A percentile compares a stretch with the other conserved stretches of the same genome.
Evolutionary conservation across 2,797 vertebrate species (phyloP).

Genomic region (Argentina silus): DNA sequence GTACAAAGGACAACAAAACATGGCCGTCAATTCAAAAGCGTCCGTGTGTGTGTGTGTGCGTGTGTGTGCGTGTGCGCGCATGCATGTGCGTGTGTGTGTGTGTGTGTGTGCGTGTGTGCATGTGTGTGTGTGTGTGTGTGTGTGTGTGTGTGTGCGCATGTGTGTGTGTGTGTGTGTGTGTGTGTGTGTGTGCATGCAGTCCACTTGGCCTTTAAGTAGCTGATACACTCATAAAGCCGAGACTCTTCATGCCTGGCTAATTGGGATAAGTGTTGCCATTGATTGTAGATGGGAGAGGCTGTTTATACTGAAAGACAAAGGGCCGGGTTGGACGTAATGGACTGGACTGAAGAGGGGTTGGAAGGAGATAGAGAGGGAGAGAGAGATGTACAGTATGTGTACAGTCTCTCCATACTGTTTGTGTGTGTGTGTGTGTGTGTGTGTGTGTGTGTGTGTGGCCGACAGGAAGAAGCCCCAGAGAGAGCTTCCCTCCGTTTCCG

Average conservation of each 20-base stretch:
- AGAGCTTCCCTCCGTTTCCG: conserved; percentile 55
- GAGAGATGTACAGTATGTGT: conserved; percentile 1
- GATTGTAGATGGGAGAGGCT: conserved; percentile 55
- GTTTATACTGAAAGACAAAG: conserved; percentile 56
- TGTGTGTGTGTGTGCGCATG: background rate
- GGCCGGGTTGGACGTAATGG: conserved; percentile 39
- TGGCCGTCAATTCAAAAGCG: too few species aligned
- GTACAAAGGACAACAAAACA: too few species aligned
- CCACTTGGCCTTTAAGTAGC: too few species aligned
- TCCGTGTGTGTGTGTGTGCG: background rate
- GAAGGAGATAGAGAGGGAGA: conserved; percentile 7
- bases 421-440: background rate
- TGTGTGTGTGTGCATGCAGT: background rate
- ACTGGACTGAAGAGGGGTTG: conserved; percentile 16
- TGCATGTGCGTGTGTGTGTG: background rate
- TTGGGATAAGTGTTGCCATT: conserved; percentile 59
- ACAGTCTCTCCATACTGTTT: too few species aligned
- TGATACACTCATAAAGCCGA: background rate
- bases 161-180: background rate
- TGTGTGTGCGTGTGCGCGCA: background rate
- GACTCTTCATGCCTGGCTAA: conserved; percentile 49
- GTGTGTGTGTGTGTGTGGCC: background rate
- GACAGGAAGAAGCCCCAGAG: conserved; percentile 42
- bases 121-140: background rate
- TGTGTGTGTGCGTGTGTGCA: background rate